Base-by-base conservation (phyloP, 2,888 invertebrate species). In the Orchesella flavescens region DNA sequence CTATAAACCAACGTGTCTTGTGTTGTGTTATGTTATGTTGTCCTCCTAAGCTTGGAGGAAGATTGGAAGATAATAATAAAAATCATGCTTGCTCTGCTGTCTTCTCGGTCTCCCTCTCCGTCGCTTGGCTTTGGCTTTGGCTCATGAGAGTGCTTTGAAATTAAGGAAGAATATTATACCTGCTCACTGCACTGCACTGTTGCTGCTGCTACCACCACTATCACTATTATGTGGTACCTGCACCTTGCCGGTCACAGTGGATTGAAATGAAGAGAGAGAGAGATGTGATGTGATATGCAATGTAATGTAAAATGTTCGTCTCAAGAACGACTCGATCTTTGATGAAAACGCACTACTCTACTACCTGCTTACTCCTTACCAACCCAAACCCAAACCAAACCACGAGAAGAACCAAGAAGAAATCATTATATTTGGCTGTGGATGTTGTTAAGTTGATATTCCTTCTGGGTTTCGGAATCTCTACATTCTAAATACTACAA, bases 21-120 rank as follows among this genome's bases (percentile, higher is more conserved):
- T 46, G 1, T 19, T 69, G 4, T 46, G 57, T 17, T 17, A 24
- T 65, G n/a, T 34, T 21, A 17, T 55, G 23, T 57, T 72, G 17
- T 66, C 43, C 66, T 76, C 76, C 53, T 43, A 43, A 19, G 49
- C 76, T 76, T 57, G 68, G 66, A 76, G 57, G 76, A 75, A 75
- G 75, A 75, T 75, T 75, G 75, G 75, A 75, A 75, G 75, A 75
- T 75, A 75, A 76, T 75, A 75, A 76, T 75, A 75, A 76, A 76
- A 76, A 76, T 76, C 76, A 76, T 76, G 66, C 76, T 76, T 63
- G 53, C 72, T 72, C 55, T 74, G 1, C 69, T 44, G 57, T 43
- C 34, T 34, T 7, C 7, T 3, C 69, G 19, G 57, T 43, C 34
- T 34, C 34, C 7, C n/a, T 53, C 17, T 53, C 53, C 15, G 4